These are phyloP conservation scores for Pogona vitticeps DNA, from an alignment of 2,113 vertebrate genomes.

Conservation along the genomic window DNA sequence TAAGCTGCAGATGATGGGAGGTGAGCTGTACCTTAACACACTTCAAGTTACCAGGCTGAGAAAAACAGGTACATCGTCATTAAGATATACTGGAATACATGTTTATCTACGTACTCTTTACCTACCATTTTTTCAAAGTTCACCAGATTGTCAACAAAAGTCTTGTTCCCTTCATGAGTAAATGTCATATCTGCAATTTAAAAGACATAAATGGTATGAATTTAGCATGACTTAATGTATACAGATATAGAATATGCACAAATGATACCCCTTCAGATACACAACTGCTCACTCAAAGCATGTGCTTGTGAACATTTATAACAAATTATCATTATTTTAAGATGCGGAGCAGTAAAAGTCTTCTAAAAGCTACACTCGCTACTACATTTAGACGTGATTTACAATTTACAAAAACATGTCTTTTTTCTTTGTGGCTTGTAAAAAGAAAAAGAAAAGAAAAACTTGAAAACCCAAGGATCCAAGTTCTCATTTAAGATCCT, in stretches of 20 bases:
- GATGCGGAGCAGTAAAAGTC: too few relatives aligned
- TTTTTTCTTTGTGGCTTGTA: background rate
- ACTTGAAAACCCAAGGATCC: too few relatives aligned
- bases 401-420: background rate
- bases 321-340: too few relatives aligned
- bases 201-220: slow-evolving; percentile 60
- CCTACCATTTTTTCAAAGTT: slow-evolving; percentile 99
- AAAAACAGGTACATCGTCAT: too few relatives aligned
- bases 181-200: slow-evolving; percentile 94
- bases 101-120: slow-evolving; percentile 37
- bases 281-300: slow-evolving; percentile 62
- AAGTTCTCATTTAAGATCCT: slow-evolving; percentile 31
- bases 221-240: slow-evolving; percentile 54
- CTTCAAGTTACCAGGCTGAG: too few relatives aligned
- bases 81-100: background rate
- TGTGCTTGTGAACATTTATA: slow-evolving; percentile 44
- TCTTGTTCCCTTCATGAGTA: slow-evolving; percentile 98
- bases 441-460: too few relatives aligned
- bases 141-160: slow-evolving; percentile 92
- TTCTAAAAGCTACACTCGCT: too few relatives aligned
- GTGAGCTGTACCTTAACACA: too few relatives aligned
- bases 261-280: slow-evolving; percentile 23
- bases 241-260: slow-evolving; percentile 35
- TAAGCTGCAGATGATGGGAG: too few relatives aligned
- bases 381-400: too few relatives aligned